Conservation (phyloP, 2,888 invertebrate genomes). For the Melolontha melolontha region DNA sequence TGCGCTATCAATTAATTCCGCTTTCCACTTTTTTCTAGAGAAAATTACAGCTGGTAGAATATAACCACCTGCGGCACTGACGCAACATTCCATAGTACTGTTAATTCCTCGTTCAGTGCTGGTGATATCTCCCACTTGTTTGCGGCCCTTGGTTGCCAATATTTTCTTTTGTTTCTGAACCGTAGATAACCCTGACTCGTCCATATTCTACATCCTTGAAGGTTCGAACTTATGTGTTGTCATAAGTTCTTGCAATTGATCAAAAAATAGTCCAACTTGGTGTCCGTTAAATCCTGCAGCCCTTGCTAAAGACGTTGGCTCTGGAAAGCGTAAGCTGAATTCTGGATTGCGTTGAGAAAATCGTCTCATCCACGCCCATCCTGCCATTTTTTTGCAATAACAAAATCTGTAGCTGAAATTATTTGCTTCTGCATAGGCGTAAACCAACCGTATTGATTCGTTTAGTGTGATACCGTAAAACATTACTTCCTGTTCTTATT, state of each 20-base stretch:
- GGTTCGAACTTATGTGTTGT: too few relatives aligned
- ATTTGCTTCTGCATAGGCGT: too few relatives aligned
- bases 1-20: conserved; percentile 56
- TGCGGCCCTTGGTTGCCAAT: conserved; percentile 57
- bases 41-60: conserved; percentile 55
- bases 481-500: too few relatives aligned
- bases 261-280: conserved; percentile 14
- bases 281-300: conserved; percentile 3
- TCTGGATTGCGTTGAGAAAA: not conserved
- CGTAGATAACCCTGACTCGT: conserved; percentile 61
- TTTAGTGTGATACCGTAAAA: too few relatives aligned
- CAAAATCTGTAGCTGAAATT: too few relatives aligned
- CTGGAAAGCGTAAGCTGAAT: not conserved
- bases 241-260: conserved; percentile 42
- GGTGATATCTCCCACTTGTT: conserved; percentile 56
- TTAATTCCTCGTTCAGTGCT: conserved; percentile 59
- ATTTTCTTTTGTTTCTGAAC: conserved; percentile 59
- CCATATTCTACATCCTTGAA: conserved; percentile 54
- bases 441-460: too few relatives aligned
- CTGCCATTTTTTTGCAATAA: too few relatives aligned
- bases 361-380: too few relatives aligned
- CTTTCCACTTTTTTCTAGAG: conserved; percentile 45
- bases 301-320: not conserved
- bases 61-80: conserved; percentile 55
- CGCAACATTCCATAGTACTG: conserved; percentile 57